phyloP scores from a whole-genome alignment of 2,888 invertebrate genomes.

The Sericinus montela region DNA sequence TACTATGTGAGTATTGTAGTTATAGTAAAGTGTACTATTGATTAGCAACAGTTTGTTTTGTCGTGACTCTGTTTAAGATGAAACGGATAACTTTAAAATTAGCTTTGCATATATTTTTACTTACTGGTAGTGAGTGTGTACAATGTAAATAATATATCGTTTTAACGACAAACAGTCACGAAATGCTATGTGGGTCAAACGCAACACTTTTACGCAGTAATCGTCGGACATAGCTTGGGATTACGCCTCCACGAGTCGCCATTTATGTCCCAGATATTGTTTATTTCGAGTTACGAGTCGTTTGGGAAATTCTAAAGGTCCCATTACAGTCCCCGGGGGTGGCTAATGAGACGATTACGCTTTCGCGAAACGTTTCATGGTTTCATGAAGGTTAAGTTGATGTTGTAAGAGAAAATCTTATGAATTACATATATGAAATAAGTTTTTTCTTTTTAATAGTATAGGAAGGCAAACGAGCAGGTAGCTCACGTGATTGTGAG shows the following conservation, averaged over 20 bases:
- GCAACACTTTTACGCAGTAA: not conserved
- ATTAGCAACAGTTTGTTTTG: no score
- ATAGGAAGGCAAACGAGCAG: no score
- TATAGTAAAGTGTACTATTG: no score
- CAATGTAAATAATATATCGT: not conserved
- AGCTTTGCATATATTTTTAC: not conserved
- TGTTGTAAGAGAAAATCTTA: no score
- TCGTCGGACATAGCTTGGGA: not conserved
- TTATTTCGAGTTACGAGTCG: slow-evolving; percentile 1
- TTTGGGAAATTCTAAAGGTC: slow-evolving; percentile 1
- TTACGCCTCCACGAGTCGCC: not conserved
- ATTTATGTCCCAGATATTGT: slow-evolving; percentile 10
- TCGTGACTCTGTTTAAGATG: no score
- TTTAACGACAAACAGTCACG: not conserved
- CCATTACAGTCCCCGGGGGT: not conserved
- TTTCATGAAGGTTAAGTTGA: not conserved
- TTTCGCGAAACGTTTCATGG: not conserved
- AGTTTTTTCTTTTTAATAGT: no score
- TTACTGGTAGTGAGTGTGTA: not conserved
- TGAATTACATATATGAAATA: no score
- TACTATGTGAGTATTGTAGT: no score
- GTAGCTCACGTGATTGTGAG: no score
- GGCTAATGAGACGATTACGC: slow-evolving; percentile 3
- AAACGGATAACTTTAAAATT: not conserved
- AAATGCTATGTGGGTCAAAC: slow-evolving; percentile 8